phyloP scores from a whole-genome alignment of 2,113 vertebrate species.

The Corvus hawaiiensis region DNA sequence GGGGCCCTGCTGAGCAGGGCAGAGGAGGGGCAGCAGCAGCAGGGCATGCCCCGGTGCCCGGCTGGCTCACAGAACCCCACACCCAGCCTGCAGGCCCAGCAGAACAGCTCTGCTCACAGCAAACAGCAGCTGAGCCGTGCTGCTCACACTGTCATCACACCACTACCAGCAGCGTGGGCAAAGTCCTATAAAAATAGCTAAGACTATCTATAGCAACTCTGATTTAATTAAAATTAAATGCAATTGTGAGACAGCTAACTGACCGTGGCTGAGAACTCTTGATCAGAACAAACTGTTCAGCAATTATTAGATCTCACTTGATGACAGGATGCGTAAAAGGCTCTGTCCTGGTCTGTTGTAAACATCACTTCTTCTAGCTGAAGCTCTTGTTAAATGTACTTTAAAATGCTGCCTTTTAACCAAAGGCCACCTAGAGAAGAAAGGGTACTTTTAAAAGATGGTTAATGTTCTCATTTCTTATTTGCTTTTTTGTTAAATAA shows the following conservation, averaged over 20 bases:
- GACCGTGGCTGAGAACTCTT: neutral
- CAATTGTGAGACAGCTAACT: neutral
- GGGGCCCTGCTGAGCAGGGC: neutral
- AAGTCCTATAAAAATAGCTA: neutral
- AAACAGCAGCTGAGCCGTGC: neutral
- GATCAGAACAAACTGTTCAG: neutral
- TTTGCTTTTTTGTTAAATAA: neutral
- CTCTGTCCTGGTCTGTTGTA: neutral
- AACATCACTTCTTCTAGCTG: neutral
- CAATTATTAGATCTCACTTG: neutral
- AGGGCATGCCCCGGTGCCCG: neutral
- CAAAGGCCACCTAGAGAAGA: neutral
- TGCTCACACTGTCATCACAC: neutral
- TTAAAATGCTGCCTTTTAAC: neutral
- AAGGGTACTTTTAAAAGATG: neutral
- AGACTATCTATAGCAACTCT: neutral
- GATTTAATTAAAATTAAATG: neutral
- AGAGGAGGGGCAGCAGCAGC: neutral
- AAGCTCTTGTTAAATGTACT: neutral
- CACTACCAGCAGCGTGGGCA: neutral
- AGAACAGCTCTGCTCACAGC: neutral
- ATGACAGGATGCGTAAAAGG: neutral
- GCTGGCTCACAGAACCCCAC: accelerated
- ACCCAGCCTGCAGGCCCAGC: neutral
- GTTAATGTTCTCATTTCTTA: neutral